Conservation (phyloP, 2,113 vertebrate genomes). For the Odobenus rosmarus region DNA sequence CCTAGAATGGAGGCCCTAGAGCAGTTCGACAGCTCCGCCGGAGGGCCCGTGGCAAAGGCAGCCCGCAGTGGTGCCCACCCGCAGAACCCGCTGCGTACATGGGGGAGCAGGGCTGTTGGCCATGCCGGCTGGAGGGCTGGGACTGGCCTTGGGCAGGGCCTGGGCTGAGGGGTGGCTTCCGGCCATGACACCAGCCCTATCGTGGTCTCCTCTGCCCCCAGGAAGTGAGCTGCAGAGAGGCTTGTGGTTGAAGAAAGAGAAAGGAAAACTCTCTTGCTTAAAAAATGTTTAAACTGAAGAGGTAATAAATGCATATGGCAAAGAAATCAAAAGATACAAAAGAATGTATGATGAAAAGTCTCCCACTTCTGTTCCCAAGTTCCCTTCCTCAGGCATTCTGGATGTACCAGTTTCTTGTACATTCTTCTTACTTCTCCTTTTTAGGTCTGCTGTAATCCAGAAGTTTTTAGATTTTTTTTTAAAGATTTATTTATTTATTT, state of each 20-base stretch:
- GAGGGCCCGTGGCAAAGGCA: neutral
- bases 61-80: neutral
- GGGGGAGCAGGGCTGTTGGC: neutral
- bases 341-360: neutral
- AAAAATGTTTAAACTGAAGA: neutral
- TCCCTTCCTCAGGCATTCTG: neutral
- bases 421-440: slow-evolving; percentile 25
- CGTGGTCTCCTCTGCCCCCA: neutral
- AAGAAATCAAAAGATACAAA: neutral
- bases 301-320: slow-evolving; percentile 8
- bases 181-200: neutral
- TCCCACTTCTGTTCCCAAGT: neutral
- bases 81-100: fast-evolving
- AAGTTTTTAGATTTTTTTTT: slow-evolving; percentile 1
- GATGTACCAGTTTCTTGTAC: neutral
- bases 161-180: neutral
- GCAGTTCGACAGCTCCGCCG: neutral
- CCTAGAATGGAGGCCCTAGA: neutral
- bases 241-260: neutral
- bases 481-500: too few species aligned
- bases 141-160: neutral
- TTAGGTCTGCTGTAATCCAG: neutral
- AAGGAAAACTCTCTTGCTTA: neutral
- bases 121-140: neutral
- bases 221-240: slow-evolving; percentile 18